phyloP scores from a whole-genome alignment of 2,113 vertebrate genomes.

The Scolopax mira region DNA sequence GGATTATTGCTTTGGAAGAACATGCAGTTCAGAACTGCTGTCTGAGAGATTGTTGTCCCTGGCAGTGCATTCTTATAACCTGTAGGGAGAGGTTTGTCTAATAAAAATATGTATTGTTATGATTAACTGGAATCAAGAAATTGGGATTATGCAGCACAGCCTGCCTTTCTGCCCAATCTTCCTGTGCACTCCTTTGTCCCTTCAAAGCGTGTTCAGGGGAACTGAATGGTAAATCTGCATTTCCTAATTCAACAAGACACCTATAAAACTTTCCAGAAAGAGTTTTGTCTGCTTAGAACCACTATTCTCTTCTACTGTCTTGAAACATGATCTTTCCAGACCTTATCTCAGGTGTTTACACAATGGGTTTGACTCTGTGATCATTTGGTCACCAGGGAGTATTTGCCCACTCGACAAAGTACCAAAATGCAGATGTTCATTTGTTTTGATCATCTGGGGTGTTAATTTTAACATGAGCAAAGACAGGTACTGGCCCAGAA shows the following conservation, averaged over 20 bases:
- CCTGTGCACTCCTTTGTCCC: not conserved
- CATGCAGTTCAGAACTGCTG: not conserved
- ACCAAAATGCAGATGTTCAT: not conserved
- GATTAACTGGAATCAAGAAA: not conserved
- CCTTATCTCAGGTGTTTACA: not conserved
- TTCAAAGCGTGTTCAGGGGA: not conserved
- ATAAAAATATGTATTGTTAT: rapidly evolving
- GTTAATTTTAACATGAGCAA: not conserved
- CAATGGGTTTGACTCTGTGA: not conserved
- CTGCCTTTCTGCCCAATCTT: not conserved
- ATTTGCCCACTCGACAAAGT: not conserved
- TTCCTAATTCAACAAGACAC: not conserved
- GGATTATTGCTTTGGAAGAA: not conserved
- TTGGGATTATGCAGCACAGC: not conserved
- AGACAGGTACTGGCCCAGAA: not conserved
- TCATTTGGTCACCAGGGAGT: not conserved
- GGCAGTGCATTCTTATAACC: not conserved
- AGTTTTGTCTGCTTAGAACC: not conserved
- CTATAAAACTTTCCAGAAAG: not conserved
- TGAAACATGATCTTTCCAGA: not conserved
- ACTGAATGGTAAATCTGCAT: not conserved
- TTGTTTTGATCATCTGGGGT: not conserved
- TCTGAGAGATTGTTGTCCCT: not conserved
- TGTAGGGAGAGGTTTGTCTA: not conserved
- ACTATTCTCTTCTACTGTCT: not conserved